phyloP scores from a whole-genome alignment of 2,888 invertebrate genomes.

The Acrobasis suavella region DNA sequence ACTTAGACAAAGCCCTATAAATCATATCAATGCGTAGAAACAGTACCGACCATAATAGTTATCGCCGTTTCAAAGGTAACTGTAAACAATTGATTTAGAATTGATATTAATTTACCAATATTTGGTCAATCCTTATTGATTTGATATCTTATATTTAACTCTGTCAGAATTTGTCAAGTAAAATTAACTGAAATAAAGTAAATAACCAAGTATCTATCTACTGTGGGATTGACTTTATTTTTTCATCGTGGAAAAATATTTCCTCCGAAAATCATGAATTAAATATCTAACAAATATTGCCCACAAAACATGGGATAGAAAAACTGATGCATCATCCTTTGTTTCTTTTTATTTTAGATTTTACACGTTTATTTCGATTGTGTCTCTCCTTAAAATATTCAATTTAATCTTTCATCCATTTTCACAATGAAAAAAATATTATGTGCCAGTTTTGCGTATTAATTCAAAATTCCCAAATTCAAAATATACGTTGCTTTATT shows the following conservation, averaged over 20 bases:
- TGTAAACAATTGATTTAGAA: slow-evolving; percentile 44
- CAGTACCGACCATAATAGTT: slow-evolving; percentile 14
- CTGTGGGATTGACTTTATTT: too few relatives aligned
- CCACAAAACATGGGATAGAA: too few relatives aligned
- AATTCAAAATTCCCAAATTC: background rate
- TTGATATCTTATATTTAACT: background rate
- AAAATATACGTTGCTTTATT: background rate
- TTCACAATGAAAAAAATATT: slow-evolving; percentile 1
- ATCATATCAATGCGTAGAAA: slow-evolving; percentile 16
- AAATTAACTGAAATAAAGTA: too few relatives aligned
- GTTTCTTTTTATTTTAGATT: background rate
- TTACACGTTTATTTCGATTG: background rate
- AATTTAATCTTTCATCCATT: background rate
- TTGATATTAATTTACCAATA: slow-evolving; percentile 55
- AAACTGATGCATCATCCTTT: background rate
- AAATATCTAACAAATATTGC: too few relatives aligned
- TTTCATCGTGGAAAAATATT: too few relatives aligned
- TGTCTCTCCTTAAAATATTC: background rate
- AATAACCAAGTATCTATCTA: background rate
- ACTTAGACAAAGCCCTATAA: slow-evolving; percentile 18
- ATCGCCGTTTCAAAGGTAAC: slow-evolving; percentile 18
- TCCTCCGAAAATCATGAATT: too few relatives aligned
- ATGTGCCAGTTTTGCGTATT: background rate
- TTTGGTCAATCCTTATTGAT: slow-evolving; percentile 41
- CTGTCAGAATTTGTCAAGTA: background rate